Percentiles rank a stretch among this genome's conserved stretches.
Evolutionary conservation across 2,797 vertebrate species (phyloP).

Genomic region (Eurystomus glaucurus): DNA sequence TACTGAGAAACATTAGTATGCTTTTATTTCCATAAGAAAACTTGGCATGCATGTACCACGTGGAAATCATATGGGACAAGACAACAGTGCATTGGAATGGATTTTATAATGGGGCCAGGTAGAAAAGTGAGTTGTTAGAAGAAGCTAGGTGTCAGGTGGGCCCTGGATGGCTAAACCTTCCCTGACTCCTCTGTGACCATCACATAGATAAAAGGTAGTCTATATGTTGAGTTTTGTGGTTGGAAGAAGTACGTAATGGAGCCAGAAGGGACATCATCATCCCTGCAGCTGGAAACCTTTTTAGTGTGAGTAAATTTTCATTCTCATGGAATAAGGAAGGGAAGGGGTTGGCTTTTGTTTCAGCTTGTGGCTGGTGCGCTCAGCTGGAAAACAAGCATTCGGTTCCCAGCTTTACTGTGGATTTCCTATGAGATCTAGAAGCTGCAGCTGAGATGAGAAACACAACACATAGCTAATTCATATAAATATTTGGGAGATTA

Average conservation of each 20-base stretch:
- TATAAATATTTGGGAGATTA: slow-evolving; percentile 2
- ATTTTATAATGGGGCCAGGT: background rate
- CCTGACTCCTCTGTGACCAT: background rate
- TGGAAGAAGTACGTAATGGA: background rate
- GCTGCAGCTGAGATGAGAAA: background rate
- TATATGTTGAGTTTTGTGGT: background rate
- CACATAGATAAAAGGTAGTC: background rate
- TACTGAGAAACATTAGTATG: background rate
- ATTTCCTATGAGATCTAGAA: background rate
- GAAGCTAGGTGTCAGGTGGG: background rate
- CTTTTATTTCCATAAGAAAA: background rate
- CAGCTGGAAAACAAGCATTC: background rate
- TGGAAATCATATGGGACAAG: background rate
- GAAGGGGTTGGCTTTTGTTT: background rate
- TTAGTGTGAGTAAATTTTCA: background rate
- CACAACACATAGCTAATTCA: background rate
- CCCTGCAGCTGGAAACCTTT: background rate
- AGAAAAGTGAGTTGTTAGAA: background rate
- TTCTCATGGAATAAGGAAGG: background rate
- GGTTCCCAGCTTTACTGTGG: background rate
- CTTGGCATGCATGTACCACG: rapidly evolving
- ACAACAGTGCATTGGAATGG: rapidly evolving
- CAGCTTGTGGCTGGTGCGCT: background rate
- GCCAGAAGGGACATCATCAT: background rate
- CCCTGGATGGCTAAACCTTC: background rate